Base-by-base conservation (phyloP, 2,113 vertebrate genomes). In the Meles meles region DNA sequence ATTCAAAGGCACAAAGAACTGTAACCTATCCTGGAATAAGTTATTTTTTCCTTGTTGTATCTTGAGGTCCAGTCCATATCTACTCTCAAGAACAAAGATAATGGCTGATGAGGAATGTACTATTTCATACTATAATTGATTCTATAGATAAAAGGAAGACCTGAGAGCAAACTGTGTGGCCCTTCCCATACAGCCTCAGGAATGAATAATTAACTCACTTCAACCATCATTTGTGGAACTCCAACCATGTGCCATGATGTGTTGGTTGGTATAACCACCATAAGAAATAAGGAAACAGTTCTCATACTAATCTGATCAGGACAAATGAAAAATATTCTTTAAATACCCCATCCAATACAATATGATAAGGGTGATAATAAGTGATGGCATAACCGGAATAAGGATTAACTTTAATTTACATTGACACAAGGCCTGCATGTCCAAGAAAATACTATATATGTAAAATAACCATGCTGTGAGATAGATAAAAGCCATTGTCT, bases 31-130 rank as follows among this genome's bases (percentile, higher is more conserved):
- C 34, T 90, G 80, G 84, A 95, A 80, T 15, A 27, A 37, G 55
- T 14, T 85, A 39, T 85, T 61, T 94, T 88, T 80, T 74, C 63
- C 57, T 86, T 65, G 27, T 85, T 17, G 11, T 67, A 72, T 88
- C 72, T 89, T 23, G 20, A 96, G 89, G 95, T 96, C 92, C 84
- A 81, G 34, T 92, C 52, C 76, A 92, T 20, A 81, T 25, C 87
- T 77, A 37, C 79, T 77, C 93, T 90, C 92, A 97, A 97, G 93
- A 97, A 97, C 94, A 98, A 98, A 98, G 39, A 65, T 95, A 96
- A 97, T 96, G 44, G 7, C 44, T 88, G 90, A 96, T 96, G 80
- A 96, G 84, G 34, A 88, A 81, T 82, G 59, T 23, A 52, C 34
- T 93, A 18, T 72, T 92, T 80, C 90, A 87, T 49, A 80, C 84